Evolutionary conservation across 2,888 invertebrate genomes (phyloP), one percentile per base, ranked within the genome.

Genomic region (Acanthosoma haemorrhoidale): DNA sequence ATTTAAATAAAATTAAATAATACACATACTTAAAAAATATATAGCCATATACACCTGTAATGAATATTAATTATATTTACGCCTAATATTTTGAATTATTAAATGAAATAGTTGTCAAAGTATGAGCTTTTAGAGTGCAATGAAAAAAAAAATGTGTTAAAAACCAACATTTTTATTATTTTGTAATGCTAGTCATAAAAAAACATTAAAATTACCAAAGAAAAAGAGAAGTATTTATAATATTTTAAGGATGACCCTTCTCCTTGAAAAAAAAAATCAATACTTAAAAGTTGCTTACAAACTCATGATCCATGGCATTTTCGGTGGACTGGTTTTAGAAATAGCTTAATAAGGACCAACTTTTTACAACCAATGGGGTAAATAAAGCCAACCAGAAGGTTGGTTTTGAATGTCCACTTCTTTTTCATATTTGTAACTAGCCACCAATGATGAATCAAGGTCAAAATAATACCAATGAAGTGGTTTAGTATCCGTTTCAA

Each of bases 131-230:
- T 64, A 64, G 39, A 36, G 38, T 64, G 64, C 34, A 64, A 64
- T 34, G 29, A 21, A 51, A 34, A 57, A 66, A 66, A 38, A 13
- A 67, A 67, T 51, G n/a, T 67, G 51, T 67, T 67, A 67, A 67
- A 67, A 51, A 34, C 32, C 8, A 32, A 67, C 34, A 67, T 67
- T 67, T 67, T 57, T 67, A 67, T 67, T 51, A 32, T 67, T 67
- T 67, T 67, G 67, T 67, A 67, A 67, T 67, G 67, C 51, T 67
- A 67, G 67, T 67, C 67, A 67, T 67, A 67, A 43, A 34, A n/a
- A n/a, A 67, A 67, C 36, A 67, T 67, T 67, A 67, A 67, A 67
- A 67, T 25, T 67, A 39, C 67, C 51, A 67, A 67, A 67, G 67
- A 67, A 31, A 66, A 67, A 57, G 51, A 57, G 18, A 67, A 57